Evolutionary conservation across 1,140 invertebrate genomes (phyloP).

Genomic region (Anastatus disparis): DNA sequence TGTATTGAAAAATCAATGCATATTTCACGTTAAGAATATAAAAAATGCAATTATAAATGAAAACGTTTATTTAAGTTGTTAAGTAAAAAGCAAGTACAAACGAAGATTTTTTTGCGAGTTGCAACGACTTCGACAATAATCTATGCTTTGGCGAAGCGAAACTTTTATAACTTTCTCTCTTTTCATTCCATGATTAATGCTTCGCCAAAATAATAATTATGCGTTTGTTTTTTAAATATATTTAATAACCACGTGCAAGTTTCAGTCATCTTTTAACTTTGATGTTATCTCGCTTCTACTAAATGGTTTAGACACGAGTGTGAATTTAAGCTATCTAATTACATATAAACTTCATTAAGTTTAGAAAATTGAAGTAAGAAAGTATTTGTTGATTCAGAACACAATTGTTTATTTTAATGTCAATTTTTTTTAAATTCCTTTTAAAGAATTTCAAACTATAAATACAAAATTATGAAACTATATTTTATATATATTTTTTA

Average conservation of each 20-base stretch:
- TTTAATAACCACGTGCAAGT: no score
- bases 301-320: slow-evolving; percentile 8
- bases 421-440: no score
- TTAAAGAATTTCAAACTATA: no score
- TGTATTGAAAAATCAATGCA: background rate
- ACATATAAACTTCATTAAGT: no score
- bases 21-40: background rate
- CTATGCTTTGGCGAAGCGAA: slow-evolving; percentile 36
- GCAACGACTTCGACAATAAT: slow-evolving; percentile 31
- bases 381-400: no score
- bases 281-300: background rate
- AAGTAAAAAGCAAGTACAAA: slow-evolving; percentile 13
- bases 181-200: slow-evolving; percentile 24
- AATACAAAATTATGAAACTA: slow-evolving; percentile 5
- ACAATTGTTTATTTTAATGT: no score
- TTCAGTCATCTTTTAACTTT: background rate
- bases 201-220: slow-evolving; percentile 28
- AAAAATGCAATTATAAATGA: background rate
- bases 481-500: background rate
- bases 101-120: slow-evolving; percentile 20
- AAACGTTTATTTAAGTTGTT: background rate
- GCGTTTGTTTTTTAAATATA: background rate
- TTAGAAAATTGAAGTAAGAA: no score
- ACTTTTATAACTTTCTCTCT: slow-evolving; percentile 39
- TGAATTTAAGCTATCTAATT: slow-evolving; percentile 20